phyloP scores from a whole-genome alignment of 2,888 invertebrate genomes.

The Catonia carolina region DNA sequence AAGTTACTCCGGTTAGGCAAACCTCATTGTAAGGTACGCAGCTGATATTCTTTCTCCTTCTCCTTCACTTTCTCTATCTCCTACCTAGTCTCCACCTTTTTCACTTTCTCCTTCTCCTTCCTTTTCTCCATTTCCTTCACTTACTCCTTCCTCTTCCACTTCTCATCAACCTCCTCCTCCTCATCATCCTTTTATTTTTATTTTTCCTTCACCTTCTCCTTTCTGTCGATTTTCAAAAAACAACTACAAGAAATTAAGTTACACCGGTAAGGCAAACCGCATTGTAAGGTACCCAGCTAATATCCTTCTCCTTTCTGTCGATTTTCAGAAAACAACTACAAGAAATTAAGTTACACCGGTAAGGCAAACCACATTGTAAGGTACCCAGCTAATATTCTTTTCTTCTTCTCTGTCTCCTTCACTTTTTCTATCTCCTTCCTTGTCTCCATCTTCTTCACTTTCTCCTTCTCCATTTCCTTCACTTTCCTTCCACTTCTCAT shows the following conservation, averaged over 20 bases:
- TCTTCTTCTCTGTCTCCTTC: not conserved
- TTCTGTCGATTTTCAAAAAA: not conserved
- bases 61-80: not conserved
- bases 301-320: not conserved
- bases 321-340: too few species aligned
- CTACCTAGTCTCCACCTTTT: not conserved
- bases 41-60: not conserved
- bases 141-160: not conserved
- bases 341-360: too few species aligned
- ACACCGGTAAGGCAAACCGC: too few species aligned
- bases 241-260: too few species aligned
- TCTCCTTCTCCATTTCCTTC: not conserved
- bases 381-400: not conserved
- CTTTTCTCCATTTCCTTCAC: not conserved
- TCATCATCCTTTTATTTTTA: not conserved
- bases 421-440: not conserved
- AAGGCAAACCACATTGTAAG: too few species aligned
- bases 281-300: not conserved
- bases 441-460: not conserved
- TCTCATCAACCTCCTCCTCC: not conserved
- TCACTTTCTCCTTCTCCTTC: not conserved
- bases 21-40: too few species aligned
- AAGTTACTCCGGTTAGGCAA: too few species aligned
- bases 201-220: not conserved
- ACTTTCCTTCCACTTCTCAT: not conserved